Base-by-base conservation (phyloP, 2,113 vertebrate genomes). In the Cololabis saira region DNA sequence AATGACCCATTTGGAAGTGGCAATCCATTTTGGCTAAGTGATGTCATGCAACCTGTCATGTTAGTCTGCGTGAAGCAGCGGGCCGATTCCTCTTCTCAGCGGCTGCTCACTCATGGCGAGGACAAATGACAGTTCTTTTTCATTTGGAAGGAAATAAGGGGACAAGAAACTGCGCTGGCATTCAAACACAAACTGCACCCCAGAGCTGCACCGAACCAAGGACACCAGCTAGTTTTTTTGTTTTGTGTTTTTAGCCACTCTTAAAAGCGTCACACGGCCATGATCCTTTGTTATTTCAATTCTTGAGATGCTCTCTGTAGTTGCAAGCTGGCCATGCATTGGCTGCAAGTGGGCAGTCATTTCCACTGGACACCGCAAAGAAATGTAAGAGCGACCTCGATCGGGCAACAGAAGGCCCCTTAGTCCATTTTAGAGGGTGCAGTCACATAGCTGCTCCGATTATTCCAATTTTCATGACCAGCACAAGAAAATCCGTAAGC, bases 21-120 rank as follows among this genome's bases (percentile, higher is more conserved):
- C 86, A 86, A 89, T 91, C 89, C 86, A 91, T 92, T 91, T 88
- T 83, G 79, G 60, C 86, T 91, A 91, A 90, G 86, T 90, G 87
- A 91, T 91, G 89, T 91, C 92, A 90, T 75, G 80, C 82, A 86
- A 85, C 80, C 87, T 85, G 84, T 85, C 80, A 84, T 73, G 80
- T 89, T 84, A 82, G 80, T 87, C 84, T 84, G 83, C 61, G 69
- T 82, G 83, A 85, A 85, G 85, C 86, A 82, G 70, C 66, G 48
- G 69, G 83, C 83, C 79, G 76, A 83, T 85, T 87, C 76, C 83
- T 87, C 89, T 85, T 89, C 85, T 89, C 82, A 78, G 83, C 81
- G 81, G 86, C 74, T 71, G 71, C 76, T 87, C 60, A 48, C 83
- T 83, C 80, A 52, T 76, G 54, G 71, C 71, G 62, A 80, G 86